Base-by-base conservation (phyloP, 1,140 invertebrate genomes). In the Colletes latitarsis region DNA sequence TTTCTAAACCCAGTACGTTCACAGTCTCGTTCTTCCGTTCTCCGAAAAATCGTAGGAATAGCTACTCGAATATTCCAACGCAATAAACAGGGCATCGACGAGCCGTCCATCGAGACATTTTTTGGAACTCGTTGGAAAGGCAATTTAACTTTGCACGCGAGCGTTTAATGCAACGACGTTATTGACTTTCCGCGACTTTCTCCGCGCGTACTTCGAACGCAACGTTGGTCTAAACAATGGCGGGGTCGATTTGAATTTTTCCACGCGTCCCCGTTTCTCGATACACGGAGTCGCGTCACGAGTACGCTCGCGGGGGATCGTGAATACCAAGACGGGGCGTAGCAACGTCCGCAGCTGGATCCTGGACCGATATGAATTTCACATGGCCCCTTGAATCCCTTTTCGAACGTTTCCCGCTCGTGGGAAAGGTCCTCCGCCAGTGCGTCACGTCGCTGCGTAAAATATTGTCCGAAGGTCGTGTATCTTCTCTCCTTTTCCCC, bases 51-150 rank as follows among this genome's bases (percentile, higher is more conserved):
- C 57, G 57, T 2, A 21, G 19, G 6, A 17, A 46, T 6, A 46
- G 43, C 9, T 4, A 9, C 6, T 17, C 4, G 62, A 55, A 39
- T 43, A 30, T 30, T 12, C 58, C 21, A 19, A 8, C 9, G 17
- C 12, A 46, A 10, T 46, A 46, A 70, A 17, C 55, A 49, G 10
- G 49, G 10, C 49, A 49, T 0, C 49, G 49, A 49, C 10, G 49
- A 10, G 3, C 8, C 49, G 49, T 12, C 3, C 8, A 39, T 57
- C 15, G 62, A 58, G 77, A 64, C 77, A 72, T 85, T 86, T 86
- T 86, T 82, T 82, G 80, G 46, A 85, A 86, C 84, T 86, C 80
- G 84, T 86, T 86, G 82, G 72, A 81, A 85, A 86, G 82, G 83
- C 77, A 86, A 86, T 86, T 85, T 86, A 85, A 86, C 83, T 86